Evolutionary conservation across 2,113 vertebrate genomes (phyloP).

Genomic region (Podilymbus podiceps): DNA sequence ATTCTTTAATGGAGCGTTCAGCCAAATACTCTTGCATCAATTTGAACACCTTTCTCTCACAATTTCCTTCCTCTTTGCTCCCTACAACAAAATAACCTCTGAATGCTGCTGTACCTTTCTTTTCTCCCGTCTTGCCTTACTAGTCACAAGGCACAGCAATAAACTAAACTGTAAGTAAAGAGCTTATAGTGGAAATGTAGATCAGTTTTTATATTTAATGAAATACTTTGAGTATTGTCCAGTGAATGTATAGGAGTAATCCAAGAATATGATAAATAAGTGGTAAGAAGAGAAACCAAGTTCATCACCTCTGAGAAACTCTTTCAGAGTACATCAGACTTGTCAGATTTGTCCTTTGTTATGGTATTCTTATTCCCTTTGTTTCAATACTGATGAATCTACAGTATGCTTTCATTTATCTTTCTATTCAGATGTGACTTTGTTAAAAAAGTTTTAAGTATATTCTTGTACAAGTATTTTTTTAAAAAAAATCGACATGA

Average conservation of each 20-base stretch:
- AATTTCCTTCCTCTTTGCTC: fast-evolving
- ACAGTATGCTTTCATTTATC: not conserved
- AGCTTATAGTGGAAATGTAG: not conserved
- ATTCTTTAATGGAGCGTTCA: not conserved
- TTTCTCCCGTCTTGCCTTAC: not conserved
- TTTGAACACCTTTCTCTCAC: not conserved
- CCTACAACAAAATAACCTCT: not conserved
- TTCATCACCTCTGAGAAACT: not conserved
- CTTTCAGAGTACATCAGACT: not conserved
- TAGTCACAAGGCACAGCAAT: not conserved
- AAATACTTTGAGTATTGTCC: not conserved
- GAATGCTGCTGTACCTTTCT: not conserved
- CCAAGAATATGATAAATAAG: not conserved
- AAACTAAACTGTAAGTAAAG: not conserved
- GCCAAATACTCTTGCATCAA: not conserved
- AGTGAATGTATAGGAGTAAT: not conserved
- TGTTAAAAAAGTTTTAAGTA: not conserved
- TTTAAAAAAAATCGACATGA: not conserved
- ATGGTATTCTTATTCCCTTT: not conserved
- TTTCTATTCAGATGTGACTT: not conserved
- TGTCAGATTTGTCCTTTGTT: not conserved
- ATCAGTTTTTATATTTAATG: not conserved
- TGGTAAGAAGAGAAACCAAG: not conserved
- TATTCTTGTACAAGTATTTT: not conserved
- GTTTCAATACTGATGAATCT: not conserved